Base-by-base conservation (phyloP, 2,888 invertebrate genomes). In the Ceriagrion tenellum region DNA sequence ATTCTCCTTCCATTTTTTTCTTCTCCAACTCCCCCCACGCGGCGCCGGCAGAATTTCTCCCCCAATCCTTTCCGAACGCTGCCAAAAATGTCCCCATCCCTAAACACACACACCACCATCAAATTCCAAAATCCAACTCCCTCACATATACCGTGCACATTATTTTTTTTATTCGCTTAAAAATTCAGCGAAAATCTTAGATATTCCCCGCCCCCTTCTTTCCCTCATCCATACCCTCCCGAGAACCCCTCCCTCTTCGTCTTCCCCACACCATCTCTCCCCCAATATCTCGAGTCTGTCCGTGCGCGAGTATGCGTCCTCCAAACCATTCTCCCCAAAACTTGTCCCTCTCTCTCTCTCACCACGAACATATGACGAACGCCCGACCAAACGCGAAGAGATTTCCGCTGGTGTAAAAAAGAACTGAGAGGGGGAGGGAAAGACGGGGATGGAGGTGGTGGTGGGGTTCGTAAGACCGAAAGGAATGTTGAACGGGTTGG, bases 361-460 rank as follows among this genome's bases (percentile, higher is more conserved):
- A 81, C 81, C 35, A 81, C 81, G 81, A 81, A 13, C 81, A 81
- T 81, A 81, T 81, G 81, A 81, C 81, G 13, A 81, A 81, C 81
- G 81, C 81, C 81, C 81, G 8, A 81, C 81, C 30, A 35, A 81
- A 81, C 81, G 81, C 81, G 81, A 81, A 81, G 81, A 81, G 81
- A 81, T 81, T 81, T 81, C 81, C 81, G 81, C 81, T 81, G n/a
- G n/a, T n/a, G 26, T 69, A 81, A 35, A 81, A 81, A 81, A 81
- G 18, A 81, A 35, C 3, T 3, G 30, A 35, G 13, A 16, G 23
- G 35, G 35, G 35, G 12, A 59, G 20, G 59, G 20, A 59, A 16
- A 59, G 4, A 20, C 20, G 59, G 3, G 59, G 59, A 59, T 59
- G 59, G 20, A 8, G 59, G 59, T 2, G 59, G 20, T n/a, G n/a